A percentile compares a stretch with the other conserved stretches of the same genome.
Conservation (phyloP, 92 coral and sea anemone genomes). For the Porites cylindrica region DNA sequence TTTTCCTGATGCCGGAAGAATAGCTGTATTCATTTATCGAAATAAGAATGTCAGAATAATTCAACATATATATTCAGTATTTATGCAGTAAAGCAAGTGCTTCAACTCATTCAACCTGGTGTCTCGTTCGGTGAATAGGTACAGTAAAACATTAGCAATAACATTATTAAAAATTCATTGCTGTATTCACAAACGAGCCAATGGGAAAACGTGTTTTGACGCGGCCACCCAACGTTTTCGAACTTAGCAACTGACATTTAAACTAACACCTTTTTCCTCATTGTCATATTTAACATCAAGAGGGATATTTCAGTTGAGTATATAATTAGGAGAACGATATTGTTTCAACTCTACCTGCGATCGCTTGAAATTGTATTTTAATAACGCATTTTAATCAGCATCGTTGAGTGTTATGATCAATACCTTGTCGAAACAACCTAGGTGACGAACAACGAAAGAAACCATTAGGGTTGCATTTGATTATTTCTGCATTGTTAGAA, state of each 20-base stretch:
- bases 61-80: too few relatives aligned
- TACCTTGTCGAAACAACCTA: not conserved
- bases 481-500: not conserved
- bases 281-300: not conserved
- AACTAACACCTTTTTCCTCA: not conserved
- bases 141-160: not conserved
- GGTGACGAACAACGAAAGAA: not conserved
- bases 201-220: not conserved
- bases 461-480: not conserved
- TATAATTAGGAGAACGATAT: not conserved
- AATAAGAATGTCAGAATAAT: too few relatives aligned
- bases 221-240: conserved; percentile 6
- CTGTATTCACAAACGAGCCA: conserved; percentile 1
- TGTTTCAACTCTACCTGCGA: too few relatives aligned
- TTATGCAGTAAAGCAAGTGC: too few relatives aligned
- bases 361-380: too few relatives aligned
- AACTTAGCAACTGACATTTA: not conserved
- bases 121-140: not conserved
- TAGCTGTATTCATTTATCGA: too few relatives aligned
- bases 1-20: too few relatives aligned
- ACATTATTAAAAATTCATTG: not conserved
- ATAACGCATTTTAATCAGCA: too few relatives aligned
- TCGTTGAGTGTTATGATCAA: too few relatives aligned
- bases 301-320: not conserved
- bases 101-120: not conserved